Percentiles rank a stretch among this genome's conserved stretches.
Evolutionary conservation across 2,113 vertebrate species (phyloP).

Genomic region (Gavia stellata): DNA sequence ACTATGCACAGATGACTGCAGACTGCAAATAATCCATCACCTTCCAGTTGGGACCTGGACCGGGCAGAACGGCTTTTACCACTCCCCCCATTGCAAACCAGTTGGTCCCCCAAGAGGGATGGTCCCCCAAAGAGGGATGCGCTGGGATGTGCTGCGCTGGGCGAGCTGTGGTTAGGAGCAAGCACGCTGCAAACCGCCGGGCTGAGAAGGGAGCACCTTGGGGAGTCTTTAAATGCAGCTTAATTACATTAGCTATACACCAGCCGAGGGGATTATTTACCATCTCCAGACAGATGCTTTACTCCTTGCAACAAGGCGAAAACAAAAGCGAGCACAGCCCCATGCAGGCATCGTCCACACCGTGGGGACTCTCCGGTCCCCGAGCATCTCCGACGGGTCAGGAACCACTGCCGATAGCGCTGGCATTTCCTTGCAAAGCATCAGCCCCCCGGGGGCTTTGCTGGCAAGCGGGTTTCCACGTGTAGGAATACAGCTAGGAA

Average conservation of each 20-base stretch:
- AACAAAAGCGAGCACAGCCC: not conserved
- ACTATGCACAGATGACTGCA: not conserved
- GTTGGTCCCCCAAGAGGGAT: not conserved
- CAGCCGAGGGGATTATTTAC: constrained; percentile 35
- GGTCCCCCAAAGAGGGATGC: not conserved
- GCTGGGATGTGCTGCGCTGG: not conserved
- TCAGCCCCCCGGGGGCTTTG: not conserved
- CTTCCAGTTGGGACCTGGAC: not conserved
- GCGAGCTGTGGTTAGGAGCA: not conserved
- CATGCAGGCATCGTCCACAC: rapidly evolving
- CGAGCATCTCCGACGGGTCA: rapidly evolving
- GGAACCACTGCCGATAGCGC: not conserved
- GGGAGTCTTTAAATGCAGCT: constrained; percentile 41
- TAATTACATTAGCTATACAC: constrained; percentile 44
- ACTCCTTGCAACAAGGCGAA: not conserved
- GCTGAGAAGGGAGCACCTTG: not conserved
- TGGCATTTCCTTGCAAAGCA: not conserved
- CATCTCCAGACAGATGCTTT: constrained; percentile 10
- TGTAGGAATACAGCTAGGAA: too few species aligned
- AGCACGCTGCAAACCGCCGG: not conserved
- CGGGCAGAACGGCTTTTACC: not conserved
- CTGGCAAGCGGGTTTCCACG: not conserved
- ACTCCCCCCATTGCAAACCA: not conserved
- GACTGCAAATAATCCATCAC: not conserved
- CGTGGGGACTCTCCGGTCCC: not conserved